Base-by-base conservation (phyloP, 2,888 invertebrate species). In the Drosophila ustulata region DNA sequence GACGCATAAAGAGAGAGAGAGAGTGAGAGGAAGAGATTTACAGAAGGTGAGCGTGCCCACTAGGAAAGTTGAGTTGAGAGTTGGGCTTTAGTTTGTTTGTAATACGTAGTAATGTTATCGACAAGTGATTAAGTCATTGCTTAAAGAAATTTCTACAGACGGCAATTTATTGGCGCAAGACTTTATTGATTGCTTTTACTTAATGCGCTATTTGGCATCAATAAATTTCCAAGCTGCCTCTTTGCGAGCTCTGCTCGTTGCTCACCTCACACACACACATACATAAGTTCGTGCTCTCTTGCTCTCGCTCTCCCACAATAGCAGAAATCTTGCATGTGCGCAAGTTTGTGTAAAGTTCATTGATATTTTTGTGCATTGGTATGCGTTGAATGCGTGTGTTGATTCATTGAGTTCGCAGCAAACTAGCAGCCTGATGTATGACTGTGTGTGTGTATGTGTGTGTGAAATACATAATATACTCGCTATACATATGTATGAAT, bases 361-460 rank as follows among this genome's bases (percentile, higher is more conserved):
- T 90, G 90, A 90, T 90, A 91, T 91, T 89, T 90, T 89, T 78
- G 72, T 87, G 86, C 84, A 83, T 75, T 80, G 74, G 88, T 88
- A 72, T 90, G 68, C 53, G 71, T 65, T 80, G 68, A 77, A 67
- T 78, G 75, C 66, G 72, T 83, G 69, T 80, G 81, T 78, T 79
- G 88, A 91, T 90, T 90, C 91, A 90, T 90, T 89, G 83, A 90
- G 89, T 71, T 75, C 71, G 74, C 64, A 57, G 71, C 72, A 70
- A 82, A 76, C 86, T 75, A 85, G 66, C 77, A 68, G 70, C 64
- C 56, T 57, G 51, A 74, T 67, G 59, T 66, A 55, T 59, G 61
- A 53, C 49, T 53, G 49, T 77, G 56, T 55, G 62, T 30, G 45
- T 18, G 18, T 18, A 18, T 18, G 18, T 18, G 18, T 18, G 3